Percentiles rank a stretch among this genome's conserved stretches.
These are phyloP conservation scores for Aselliscus stoliczkanus DNA, from an alignment of 2,797 vertebrate genomes.

Conservation along the genomic window DNA sequence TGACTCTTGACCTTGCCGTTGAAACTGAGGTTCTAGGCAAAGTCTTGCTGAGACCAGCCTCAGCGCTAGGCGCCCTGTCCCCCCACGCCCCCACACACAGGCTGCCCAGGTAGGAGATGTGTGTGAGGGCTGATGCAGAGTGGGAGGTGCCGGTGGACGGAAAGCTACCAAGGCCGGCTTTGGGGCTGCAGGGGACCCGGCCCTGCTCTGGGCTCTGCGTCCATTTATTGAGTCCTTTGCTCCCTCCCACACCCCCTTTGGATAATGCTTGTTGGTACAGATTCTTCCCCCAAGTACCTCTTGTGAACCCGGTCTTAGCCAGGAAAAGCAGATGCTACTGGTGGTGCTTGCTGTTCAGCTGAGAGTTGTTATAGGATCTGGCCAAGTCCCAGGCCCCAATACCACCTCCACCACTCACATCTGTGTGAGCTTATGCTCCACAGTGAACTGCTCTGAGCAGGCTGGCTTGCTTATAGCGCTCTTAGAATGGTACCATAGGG, in stretches of 20 bases:
- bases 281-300: neutral
- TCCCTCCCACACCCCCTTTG: neutral
- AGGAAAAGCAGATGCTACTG: neutral
- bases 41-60: neutral
- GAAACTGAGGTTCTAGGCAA: neutral
- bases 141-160: rapidly evolving
- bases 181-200: constrained; percentile 72
- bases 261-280: neutral
- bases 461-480: neutral
- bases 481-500: neutral
- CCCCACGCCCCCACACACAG: no score
- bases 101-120: neutral
- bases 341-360: neutral
- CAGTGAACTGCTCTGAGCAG: neutral
- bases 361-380: neutral
- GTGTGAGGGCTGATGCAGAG: neutral
- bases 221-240: neutral
- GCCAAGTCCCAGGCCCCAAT: no score
- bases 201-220: constrained; percentile 30
- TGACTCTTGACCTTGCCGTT: neutral
- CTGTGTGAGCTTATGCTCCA: neutral
- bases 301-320: neutral
- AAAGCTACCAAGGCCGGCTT: neutral
- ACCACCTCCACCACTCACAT: neutral
- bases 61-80: neutral